Evolutionary conservation across 2,113 vertebrate species (phyloP).

Genomic region (Uropsilus gracilis): DNA sequence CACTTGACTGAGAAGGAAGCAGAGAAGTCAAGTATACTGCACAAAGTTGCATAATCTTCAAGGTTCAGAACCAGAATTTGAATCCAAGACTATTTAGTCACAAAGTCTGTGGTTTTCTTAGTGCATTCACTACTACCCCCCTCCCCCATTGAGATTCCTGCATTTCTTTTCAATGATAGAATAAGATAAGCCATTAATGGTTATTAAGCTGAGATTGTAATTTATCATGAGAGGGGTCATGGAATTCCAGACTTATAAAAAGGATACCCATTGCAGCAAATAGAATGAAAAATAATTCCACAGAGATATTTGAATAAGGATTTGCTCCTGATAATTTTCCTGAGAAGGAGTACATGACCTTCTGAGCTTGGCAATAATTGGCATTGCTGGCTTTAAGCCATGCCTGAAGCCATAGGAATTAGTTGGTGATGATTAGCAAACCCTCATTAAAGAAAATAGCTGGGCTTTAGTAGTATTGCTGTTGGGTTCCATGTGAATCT

Average conservation of each 20-base stretch:
- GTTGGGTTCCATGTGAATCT: background rate
- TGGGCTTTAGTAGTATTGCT: background rate
- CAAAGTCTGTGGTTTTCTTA: background rate
- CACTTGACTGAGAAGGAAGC: background rate
- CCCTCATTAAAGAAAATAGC: constrained; percentile 34
- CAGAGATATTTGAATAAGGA: background rate
- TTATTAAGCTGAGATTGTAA: background rate
- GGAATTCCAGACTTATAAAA: background rate
- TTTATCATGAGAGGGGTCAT: background rate
- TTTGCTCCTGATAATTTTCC: background rate
- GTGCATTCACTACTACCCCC: background rate
- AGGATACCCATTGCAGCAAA: background rate
- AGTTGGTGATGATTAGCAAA: background rate
- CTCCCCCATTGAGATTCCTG: background rate
- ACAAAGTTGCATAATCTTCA: background rate
- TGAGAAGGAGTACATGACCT: background rate
- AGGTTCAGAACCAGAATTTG: background rate
- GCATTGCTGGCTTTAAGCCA: constrained; percentile 1
- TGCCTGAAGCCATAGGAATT: background rate
- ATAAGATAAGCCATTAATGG: background rate
- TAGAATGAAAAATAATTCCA: background rate
- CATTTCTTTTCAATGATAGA: background rate
- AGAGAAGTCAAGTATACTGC: background rate
- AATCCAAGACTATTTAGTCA: background rate
- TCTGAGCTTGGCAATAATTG: background rate